These are phyloP conservation scores for Altica lythri DNA, from an alignment of 2,888 invertebrate species.

Conservation along the genomic window DNA sequence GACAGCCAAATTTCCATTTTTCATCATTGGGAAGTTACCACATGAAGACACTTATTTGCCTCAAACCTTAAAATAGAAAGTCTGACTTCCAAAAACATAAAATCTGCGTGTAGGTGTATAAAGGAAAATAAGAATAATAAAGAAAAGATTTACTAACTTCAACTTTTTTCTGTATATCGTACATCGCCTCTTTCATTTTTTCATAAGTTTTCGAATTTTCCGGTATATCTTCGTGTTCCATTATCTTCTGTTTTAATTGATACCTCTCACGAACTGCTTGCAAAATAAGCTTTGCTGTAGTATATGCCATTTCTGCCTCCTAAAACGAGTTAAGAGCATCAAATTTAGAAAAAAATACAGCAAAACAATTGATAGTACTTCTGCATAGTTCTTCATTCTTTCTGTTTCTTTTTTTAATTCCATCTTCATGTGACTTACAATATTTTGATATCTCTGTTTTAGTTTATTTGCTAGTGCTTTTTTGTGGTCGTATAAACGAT, in stretches of 20 bases:
- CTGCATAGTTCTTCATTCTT: constrained; percentile 46
- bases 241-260: constrained; percentile 42
- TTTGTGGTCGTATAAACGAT: constrained; percentile 50
- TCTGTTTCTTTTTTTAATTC: constrained; percentile 53
- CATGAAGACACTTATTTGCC: background rate
- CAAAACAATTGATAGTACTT: constrained; percentile 36
- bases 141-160: constrained; percentile 41
- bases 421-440: constrained; percentile 54
- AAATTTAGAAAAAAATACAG: background rate
- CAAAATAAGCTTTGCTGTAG: constrained; percentile 43
- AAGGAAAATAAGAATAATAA: background rate
- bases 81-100: background rate
- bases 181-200: constrained; percentile 49
- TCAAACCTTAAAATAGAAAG: background rate
- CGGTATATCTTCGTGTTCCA: constrained; percentile 34
- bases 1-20: background rate
- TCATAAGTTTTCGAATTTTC: constrained; percentile 52
- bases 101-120: background rate
- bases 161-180: constrained; percentile 52
- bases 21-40: background rate
- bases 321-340: no score
- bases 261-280: constrained; percentile 46
- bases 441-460: constrained; percentile 53
- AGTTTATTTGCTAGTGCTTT: constrained; percentile 53
- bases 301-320: constrained; percentile 44